These are phyloP conservation scores for Sphenopsis melanotis DNA, from an alignment of 2,797 vertebrate species.

Conservation along the genomic window DNA sequence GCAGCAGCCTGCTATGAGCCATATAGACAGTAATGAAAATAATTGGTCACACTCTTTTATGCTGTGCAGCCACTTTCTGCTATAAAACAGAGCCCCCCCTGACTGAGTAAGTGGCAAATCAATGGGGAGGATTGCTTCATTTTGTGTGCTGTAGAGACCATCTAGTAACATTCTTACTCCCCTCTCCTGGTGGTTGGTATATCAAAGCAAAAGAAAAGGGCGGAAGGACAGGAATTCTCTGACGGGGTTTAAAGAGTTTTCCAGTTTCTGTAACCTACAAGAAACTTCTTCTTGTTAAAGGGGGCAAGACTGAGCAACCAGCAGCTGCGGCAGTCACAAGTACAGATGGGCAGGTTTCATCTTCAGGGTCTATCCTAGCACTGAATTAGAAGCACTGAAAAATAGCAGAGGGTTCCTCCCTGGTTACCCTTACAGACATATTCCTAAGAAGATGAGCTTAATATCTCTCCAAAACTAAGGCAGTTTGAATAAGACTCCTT, in stretches of 20 bases:
- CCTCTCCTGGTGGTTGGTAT: fast-evolving
- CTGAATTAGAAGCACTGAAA: background rate
- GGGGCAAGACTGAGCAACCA: background rate
- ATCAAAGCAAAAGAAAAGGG: background rate
- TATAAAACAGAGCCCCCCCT: background rate
- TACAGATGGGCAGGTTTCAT: background rate
- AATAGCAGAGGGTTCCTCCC: background rate
- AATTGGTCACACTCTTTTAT: background rate
- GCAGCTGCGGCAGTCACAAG: fast-evolving
- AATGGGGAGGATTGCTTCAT: background rate
- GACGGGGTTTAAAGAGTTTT: background rate
- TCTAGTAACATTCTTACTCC: background rate
- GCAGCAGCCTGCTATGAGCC: background rate
- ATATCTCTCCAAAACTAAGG: background rate
- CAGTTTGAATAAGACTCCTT: background rate
- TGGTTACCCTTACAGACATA: background rate
- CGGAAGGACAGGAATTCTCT: background rate
- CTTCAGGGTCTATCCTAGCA: background rate
- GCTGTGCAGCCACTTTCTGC: background rate
- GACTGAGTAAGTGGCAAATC: background rate
- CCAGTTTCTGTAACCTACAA: background rate
- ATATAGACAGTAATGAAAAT: background rate
- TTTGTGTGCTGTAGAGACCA: background rate
- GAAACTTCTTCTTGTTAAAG: background rate
- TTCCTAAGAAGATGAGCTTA: background rate